Evolutionary conservation across 2,797 vertebrate genomes (phyloP), one percentile per base, ranked within the genome.

Genomic region (Pseudochaenichthys georgianus): DNA sequence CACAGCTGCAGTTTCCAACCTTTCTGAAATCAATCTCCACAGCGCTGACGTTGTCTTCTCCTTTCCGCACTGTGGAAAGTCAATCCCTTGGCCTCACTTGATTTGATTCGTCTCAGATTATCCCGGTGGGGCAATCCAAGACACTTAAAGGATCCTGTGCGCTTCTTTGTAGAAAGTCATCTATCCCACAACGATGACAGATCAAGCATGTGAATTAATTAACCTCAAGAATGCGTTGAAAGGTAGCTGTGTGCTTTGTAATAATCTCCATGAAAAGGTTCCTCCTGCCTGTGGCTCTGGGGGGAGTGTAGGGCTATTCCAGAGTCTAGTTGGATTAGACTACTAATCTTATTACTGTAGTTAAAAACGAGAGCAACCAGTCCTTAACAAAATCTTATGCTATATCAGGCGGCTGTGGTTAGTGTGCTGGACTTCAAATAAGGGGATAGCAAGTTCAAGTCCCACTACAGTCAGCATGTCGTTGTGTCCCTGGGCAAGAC

Each of bases 331-430:
- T 71, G 84, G 91, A 93, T 94, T 95, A 94, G 87, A 60, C 78
- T 52, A 11, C 83, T 95, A 95, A 95, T 95, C 95, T 91, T 73
- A 89, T 95, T 95, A 95, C 46, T 55, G 55, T 12, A 52, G 64
- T 47, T 75, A 75, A 83, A 87, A 79, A 78, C 76, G 12, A 81
- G 66, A 81, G 73, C 50, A 41, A 81, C 80, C 81, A 79, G 79
- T 74, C 66, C 58, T 86, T 67, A 81, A 62, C 52, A 70, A 76
- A 84, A 89, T 58, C 9, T 13, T 13, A 64, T 34, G 41, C 13
- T 48, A 31, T 16, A 19, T 1, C 4, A 28, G 28, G 28, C 28
- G 4, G 28, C 28, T 28, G 28, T 28, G 28, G 23, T 4, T 4
- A 28, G 28, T 28, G 28, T 4, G 28, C 28, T 28, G 28, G 28